These are phyloP conservation scores for Whitmania pigra DNA, from an alignment of 1,140 invertebrate genomes.

Conservation along the genomic window DNA sequence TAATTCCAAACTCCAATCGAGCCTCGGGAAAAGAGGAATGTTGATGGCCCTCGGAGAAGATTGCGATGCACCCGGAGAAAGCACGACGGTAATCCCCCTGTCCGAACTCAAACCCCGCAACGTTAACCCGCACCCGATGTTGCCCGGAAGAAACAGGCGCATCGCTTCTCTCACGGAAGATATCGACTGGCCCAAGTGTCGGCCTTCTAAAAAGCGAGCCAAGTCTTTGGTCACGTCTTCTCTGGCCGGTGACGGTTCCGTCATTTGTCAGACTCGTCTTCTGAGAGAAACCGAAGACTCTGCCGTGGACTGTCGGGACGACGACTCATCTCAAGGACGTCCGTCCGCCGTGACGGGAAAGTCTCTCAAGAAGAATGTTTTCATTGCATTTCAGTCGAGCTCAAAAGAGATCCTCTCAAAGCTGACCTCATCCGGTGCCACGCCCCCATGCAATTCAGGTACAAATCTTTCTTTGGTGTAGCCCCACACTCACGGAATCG, in stretches of 20 bases:
- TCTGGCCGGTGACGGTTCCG: background rate
- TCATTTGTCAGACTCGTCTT: background rate
- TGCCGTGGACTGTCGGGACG: background rate
- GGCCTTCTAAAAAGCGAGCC: background rate
- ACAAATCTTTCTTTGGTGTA: too few species aligned
- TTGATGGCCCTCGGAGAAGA: too few species aligned
- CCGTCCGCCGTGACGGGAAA: background rate
- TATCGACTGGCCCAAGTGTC: background rate
- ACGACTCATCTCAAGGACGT: background rate
- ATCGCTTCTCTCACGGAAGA: background rate
- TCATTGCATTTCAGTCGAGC: background rate
- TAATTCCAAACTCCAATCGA: too few species aligned
- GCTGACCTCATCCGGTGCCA: background rate
- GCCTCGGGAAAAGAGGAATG: too few species aligned
- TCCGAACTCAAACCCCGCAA: background rate
- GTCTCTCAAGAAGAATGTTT: background rate
- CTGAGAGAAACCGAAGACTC: background rate
- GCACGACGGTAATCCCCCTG: background rate
- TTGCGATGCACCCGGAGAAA: too few species aligned
- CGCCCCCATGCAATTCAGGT: too few species aligned
- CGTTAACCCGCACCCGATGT: background rate
- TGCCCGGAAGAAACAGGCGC: background rate
- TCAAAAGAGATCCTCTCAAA: conserved; percentile 1
- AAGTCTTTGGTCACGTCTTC: conserved; percentile 8
- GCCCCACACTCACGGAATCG: too few species aligned